Evolutionary conservation across 2,888 invertebrate species (phyloP), one percentile per base, ranked within the genome.

Genomic region (Cylloceria caligata): DNA sequence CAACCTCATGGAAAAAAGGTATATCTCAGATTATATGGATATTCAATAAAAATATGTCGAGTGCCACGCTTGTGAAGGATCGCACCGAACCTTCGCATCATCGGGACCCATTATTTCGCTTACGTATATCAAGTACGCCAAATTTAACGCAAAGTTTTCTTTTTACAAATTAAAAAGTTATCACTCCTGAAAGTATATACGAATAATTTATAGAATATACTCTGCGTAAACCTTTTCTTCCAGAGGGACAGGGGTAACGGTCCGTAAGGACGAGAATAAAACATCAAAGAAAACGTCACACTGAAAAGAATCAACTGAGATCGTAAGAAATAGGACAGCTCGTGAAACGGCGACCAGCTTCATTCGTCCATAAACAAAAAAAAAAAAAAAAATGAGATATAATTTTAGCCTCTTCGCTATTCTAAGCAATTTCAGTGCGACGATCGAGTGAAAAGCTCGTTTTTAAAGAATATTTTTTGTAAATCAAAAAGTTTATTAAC

Each of bases 301-400:
- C 52, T 52, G 52, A 62, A 36, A 36, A 62, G 16, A 64, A 73
- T 57, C 39, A 39, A 74, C 60, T 65, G 34, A 69, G 69, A 45
- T 71, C 47, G 74, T 55, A 57, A 45, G n/a, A 55, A 72, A 57
- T 45, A 69, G 42, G 39, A 71, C 6, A 65, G 55, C 60, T 55
- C 65, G 36, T 24, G 39, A 24, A 47, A 36, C 72, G 62, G n/a
- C 19, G 47, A 55, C 67, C 75, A 30, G 39, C 68, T 73, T 68
- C 73, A 78, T 81, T 81, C 81, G 81, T 81, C 77, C 73, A 81
- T 81, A 78, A 69, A 57, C 57, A 19, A 47, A 16, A 30, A 30
- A 57, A 57, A 30, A 57, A 57, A 34, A 30, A 47, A 67, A 60
- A 72, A 73, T 77, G 67, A 55, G 16, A 73, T 73, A 69, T 69